These are phyloP conservation scores for Cichlasoma orientale DNA, from an alignment of 2,797 vertebrate genomes.

Conservation along the genomic window DNA sequence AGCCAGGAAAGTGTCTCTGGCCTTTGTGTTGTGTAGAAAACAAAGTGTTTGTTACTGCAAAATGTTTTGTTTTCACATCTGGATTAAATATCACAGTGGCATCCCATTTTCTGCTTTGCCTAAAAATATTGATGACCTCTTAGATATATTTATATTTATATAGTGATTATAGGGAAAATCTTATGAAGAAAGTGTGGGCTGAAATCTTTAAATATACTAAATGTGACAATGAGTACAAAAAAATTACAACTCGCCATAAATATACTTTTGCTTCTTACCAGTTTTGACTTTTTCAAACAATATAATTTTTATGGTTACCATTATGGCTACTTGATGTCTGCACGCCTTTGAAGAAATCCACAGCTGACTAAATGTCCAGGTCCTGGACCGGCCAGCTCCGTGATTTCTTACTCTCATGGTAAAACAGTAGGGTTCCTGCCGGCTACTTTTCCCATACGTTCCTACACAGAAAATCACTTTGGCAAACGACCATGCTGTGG, in stretches of 20 bases:
- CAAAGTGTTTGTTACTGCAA: background rate
- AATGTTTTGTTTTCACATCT: background rate
- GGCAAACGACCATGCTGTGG: conserved; percentile 47
- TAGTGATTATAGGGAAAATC: background rate
- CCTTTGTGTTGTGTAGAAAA: background rate
- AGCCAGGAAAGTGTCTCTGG: background rate
- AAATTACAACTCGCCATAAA: background rate
- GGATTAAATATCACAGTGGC: background rate
- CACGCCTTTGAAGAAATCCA: background rate
- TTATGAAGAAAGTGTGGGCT: background rate
- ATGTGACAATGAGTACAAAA: background rate
- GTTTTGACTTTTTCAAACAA: background rate
- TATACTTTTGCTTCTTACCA: no score
- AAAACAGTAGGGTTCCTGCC: conserved; percentile 27
- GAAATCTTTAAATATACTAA: background rate
- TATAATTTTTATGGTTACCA: background rate
- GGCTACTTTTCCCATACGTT: conserved; percentile 40
- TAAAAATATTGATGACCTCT: background rate
- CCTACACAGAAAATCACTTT: conserved; percentile 49
- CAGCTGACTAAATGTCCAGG: conserved; percentile 24
- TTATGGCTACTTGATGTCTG: background rate
- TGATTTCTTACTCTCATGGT: conserved; percentile 19
- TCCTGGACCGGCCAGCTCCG: conserved; percentile 18
- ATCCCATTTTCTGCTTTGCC: background rate
- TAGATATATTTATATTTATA: background rate